Percentiles rank a stretch among this genome's conserved stretches.
These are phyloP conservation scores for Gymnodraco acuticeps DNA, from an alignment of 2,797 vertebrate species.

Conservation along the genomic window DNA sequence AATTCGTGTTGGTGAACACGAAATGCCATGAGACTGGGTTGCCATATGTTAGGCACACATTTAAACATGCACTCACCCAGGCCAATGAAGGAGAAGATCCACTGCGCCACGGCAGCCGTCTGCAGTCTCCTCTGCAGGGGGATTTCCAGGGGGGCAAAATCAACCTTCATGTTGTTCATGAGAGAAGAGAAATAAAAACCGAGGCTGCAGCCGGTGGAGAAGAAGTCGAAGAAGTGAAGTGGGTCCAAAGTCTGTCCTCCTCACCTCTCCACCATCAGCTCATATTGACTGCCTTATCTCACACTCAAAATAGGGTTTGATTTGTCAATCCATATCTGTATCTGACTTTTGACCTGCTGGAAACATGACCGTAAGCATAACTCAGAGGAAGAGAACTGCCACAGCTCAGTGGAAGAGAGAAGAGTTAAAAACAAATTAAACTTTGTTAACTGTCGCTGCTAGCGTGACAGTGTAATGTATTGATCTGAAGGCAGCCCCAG, in stretches of 20 bases:
- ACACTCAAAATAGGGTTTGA: conserved; percentile 43
- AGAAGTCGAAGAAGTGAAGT: conserved; percentile 36
- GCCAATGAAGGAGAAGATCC: conserved; percentile 90
- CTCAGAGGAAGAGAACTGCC: not conserved
- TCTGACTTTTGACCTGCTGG: conserved; percentile 74
- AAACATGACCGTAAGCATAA: not conserved
- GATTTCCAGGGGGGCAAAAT: conserved; percentile 86
- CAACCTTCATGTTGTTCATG: conserved; percentile 85
- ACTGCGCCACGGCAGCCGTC: conserved; percentile 87
- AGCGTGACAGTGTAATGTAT: not conserved
- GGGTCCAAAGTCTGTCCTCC: conserved; percentile 84
- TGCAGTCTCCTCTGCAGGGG: conserved; percentile 89
- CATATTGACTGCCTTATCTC: conserved; percentile 76
- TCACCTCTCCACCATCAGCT: conserved; percentile 38
- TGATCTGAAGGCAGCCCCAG: conserved; percentile 17
- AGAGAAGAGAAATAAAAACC: not conserved
- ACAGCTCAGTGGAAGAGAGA: not conserved
- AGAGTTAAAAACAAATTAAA: not conserved
- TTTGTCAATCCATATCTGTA: conserved; percentile 57
- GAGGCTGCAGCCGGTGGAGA: conserved; percentile 19
- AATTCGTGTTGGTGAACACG: too few species aligned
- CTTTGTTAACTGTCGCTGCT: not conserved
- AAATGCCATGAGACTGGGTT: too few species aligned
- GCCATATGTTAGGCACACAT: not conserved
- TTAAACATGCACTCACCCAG: conserved; percentile 85